These are phyloP conservation scores for Dunckerocampus dactyliophorus DNA, from an alignment of 2,113 vertebrate genomes.

Conservation along the genomic window DNA sequence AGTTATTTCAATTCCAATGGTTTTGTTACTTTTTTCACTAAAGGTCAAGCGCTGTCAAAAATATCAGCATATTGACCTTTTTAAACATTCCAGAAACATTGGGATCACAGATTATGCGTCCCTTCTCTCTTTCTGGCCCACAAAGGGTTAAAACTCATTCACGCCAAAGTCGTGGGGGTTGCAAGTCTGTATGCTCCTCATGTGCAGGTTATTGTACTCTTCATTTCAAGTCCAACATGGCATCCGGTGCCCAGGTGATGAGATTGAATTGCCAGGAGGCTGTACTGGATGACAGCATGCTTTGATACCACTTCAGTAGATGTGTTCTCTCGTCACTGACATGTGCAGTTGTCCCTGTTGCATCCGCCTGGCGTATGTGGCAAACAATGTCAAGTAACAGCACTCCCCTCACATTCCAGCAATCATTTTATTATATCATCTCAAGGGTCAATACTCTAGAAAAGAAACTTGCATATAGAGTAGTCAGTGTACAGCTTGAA, in stretches of 20 bases:
- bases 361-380: too few species aligned
- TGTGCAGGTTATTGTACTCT: constrained; percentile 68
- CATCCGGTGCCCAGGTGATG: constrained; percentile 50
- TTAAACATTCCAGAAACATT: constrained; percentile 81
- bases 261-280: constrained; percentile 56
- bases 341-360: too few species aligned
- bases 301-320: constrained; percentile 18
- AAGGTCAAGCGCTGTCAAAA: constrained; percentile 82
- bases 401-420: too few species aligned
- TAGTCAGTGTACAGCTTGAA: too few species aligned
- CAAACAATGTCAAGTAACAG: too few species aligned
- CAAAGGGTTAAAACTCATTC: constrained; percentile 76
- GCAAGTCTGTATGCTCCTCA: constrained; percentile 57
- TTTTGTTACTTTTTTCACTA: constrained; percentile 79
- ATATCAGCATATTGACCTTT: constrained; percentile 84
- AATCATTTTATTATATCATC: too few species aligned
- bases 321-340: too few species aligned
- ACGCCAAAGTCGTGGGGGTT: constrained; percentile 51
- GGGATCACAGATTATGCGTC: constrained; percentile 76
- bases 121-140: constrained; percentile 49
- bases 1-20: constrained; percentile 82
- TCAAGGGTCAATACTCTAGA: too few species aligned
- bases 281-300: constrained; percentile 34
- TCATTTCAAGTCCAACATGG: constrained; percentile 65
- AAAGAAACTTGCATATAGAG: too few species aligned